Evolutionary conservation across 2,888 invertebrate genomes (phyloP).

Genomic region (Pseudococcus jackbeardsleyi): DNA sequence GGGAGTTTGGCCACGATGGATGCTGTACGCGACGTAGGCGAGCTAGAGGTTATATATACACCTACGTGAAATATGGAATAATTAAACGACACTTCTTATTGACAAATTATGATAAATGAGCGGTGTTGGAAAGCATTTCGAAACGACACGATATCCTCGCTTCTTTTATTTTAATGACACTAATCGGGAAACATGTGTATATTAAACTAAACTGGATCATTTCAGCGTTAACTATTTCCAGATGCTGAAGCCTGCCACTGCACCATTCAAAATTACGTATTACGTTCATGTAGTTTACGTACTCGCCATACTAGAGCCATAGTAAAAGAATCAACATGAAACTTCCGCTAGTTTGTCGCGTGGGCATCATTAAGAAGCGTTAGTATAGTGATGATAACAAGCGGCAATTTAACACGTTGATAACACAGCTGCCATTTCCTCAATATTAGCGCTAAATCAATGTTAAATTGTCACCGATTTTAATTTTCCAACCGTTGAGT

Average conservation of each 20-base stretch:
- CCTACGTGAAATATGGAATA: neutral
- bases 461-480: conserved; percentile 27
- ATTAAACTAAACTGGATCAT: conserved; percentile 15
- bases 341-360: conserved; percentile 58
- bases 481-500: conserved; percentile 9
- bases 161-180: conserved; percentile 44
- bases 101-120: conserved; percentile 47
- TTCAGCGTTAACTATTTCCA: conserved; percentile 55
- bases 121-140: neutral
- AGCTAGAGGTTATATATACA: neutral
- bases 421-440: conserved; percentile 55
- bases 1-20: too few species aligned
- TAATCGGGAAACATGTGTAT: conserved; percentile 57
- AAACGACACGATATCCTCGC: conserved; percentile 20
- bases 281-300: neutral
- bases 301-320: neutral
- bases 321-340: conserved; percentile 56
- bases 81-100: conserved; percentile 26
- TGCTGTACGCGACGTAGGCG: neutral
- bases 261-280: neutral
- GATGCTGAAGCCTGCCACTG: neutral
- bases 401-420: conserved; percentile 55
- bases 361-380: conserved; percentile 49
- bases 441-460: conserved; percentile 54
- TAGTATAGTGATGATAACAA: conserved; percentile 48